Conservation (phyloP, 2,797 vertebrate species). For the Pseudocheirus occidentalis region DNA sequence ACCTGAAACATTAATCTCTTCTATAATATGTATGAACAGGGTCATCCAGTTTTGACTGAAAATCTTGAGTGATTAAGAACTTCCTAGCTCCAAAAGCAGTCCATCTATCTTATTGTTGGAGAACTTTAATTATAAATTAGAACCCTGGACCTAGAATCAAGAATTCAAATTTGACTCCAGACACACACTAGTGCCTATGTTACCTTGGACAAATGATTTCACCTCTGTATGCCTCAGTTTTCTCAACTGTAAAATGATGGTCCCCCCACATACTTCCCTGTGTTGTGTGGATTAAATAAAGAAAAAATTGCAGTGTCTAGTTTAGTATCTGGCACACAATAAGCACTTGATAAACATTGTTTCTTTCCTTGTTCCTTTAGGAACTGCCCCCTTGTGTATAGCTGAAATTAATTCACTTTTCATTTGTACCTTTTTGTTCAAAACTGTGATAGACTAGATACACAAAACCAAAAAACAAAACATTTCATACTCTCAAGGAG, state of each 20-base stretch:
- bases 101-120: neutral
- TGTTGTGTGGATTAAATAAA: neutral
- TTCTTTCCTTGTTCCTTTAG: neutral
- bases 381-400: neutral
- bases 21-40: neutral
- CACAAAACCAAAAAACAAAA: neutral
- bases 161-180: neutral
- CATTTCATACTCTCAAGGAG: neutral
- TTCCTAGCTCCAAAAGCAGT: neutral
- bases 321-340: neutral
- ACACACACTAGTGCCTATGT: neutral
- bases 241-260: neutral
- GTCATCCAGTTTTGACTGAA: neutral
- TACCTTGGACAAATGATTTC: neutral
- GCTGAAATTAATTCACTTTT: neutral
- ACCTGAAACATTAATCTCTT: neutral
- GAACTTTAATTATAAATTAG: neutral
- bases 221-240: neutral
- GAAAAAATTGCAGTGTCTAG: neutral
- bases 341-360: neutral
- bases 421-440: neutral
- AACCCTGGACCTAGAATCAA: neutral
- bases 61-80: neutral
- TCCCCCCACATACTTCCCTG: neutral
- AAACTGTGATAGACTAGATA: neutral